phyloP scores from a whole-genome alignment of 2,797 vertebrate species.

The Ambastaia sidthimunki region DNA sequence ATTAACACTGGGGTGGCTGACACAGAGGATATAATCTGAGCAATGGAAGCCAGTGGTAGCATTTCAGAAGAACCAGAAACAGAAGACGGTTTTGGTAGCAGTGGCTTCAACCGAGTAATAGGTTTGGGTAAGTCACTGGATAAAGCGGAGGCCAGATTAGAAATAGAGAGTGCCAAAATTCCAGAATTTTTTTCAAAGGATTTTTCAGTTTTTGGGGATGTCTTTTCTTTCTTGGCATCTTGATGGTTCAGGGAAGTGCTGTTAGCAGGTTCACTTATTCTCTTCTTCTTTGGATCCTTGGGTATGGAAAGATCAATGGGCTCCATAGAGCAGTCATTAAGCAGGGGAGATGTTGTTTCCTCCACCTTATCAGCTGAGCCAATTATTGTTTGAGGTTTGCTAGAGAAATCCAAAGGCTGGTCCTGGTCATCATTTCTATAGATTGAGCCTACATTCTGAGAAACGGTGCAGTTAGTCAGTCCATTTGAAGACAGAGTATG shows the following conservation, averaged over 20 bases:
- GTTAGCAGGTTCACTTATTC: constrained; percentile 62
- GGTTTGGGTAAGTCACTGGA: constrained; percentile 72
- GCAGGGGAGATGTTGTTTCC: constrained; percentile 63
- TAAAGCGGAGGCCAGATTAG: constrained; percentile 76
- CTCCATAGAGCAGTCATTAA: constrained; percentile 81
- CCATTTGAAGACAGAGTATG: constrained; percentile 77
- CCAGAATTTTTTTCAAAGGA: constrained; percentile 52
- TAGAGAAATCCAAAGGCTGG: constrained; percentile 86
- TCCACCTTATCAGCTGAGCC: constrained; percentile 80
- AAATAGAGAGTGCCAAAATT: constrained; percentile 76
- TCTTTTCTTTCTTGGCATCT: constrained; percentile 71
- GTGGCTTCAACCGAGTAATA: constrained; percentile 82
- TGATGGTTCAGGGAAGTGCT: constrained; percentile 9
- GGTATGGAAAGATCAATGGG: constrained; percentile 87
- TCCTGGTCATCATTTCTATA: constrained; percentile 71
- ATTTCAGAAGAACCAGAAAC: constrained; percentile 74
- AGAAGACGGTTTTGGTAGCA: constrained; percentile 83
- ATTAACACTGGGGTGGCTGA: constrained; percentile 89
- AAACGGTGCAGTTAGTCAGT: constrained; percentile 74
- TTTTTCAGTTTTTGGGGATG: constrained; percentile 62
- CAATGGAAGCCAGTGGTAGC: constrained; percentile 93
- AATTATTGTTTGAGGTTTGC: constrained; percentile 76
- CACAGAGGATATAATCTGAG: constrained; percentile 96
- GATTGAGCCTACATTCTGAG: constrained; percentile 61
- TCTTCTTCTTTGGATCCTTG: constrained; percentile 76